phyloP scores from a whole-genome alignment of 1,140 invertebrate genomes.

The Leucophenga varia region DNA sequence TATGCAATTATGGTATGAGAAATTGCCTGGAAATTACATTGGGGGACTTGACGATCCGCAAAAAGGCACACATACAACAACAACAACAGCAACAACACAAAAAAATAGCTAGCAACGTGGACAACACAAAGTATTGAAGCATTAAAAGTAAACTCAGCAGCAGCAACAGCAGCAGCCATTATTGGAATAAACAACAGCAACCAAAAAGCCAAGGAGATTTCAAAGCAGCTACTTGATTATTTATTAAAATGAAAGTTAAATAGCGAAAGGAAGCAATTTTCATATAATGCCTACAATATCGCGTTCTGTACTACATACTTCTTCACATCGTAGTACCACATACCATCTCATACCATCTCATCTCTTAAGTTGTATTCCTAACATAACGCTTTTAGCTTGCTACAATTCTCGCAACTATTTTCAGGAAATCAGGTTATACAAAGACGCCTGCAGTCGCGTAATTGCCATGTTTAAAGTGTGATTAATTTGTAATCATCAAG shows the following conservation, averaged over 20 bases:
- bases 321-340: no score
- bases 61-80: constrained; percentile 1
- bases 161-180: no score
- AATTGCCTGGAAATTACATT: constrained; percentile 53
- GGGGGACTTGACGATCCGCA: constrained; percentile 48
- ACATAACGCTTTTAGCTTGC: no score
- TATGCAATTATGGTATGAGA: constrained; percentile 56
- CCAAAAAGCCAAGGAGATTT: not conserved
- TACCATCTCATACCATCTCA: no score
- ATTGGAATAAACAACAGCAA: no score
- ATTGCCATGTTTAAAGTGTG: constrained; percentile 54
- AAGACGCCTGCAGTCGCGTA: constrained; percentile 20
- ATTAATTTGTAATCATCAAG: constrained; percentile 51
- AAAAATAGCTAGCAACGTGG: no score
- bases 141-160: no score
- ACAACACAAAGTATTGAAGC: no score
- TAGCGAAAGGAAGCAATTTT: constrained; percentile 53
- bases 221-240: constrained; percentile 40
- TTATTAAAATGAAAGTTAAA: constrained; percentile 54
- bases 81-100: not conserved
- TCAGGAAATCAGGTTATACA: no score
- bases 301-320: no score
- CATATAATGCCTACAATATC: constrained; percentile 33
- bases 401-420: no score
- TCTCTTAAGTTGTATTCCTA: no score